Evolutionary conservation across 37 sponge, comb jelly and placozoan genomes (phyloP), one percentile per base, ranked within the genome.

Genomic region (Chondrilla cf. caribensis): DNA sequence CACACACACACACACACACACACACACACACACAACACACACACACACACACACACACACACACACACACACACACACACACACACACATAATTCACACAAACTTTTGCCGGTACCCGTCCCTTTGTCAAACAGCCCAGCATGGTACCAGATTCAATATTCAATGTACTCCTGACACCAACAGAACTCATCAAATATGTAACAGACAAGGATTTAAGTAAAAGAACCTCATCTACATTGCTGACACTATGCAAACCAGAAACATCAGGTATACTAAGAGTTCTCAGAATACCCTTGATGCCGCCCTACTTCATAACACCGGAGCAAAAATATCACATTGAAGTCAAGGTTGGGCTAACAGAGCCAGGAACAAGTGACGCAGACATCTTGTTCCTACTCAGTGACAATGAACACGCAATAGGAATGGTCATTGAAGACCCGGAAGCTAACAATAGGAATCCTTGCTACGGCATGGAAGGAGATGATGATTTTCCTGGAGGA

Each of bases 371-470:
- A 38, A 8, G 8, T 21, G 76, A 73, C 22, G 76, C 76, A 37
- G 76, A 73, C 44, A 73, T 73, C 36, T 1, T 39, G 2, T 73
- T 73, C 44, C 15, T 73, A 8, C 44, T 73, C 40, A 73, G 76
- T 39, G 76, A 73, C 25, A 42, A 42, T 43, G 9, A 38, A 7
- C 19, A 73, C 25, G 17, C 18, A 1, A 37, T 73, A 36, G 76
- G 76, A 2, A 2, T 73, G 38, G 76, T 40, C 8, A 43, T 73
- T 11, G 43, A 41, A 9, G 76, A 73, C 25, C 9, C 9, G 9
- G 24, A 37, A 1, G 36, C 17, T 25, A n/a, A 40, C 0, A 6
- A 2, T 39, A 1, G 43, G 21, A 17, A 41, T 1, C 1, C 40
- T 11, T 73, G 76, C 76, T 73, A 73, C 15, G 76, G 76, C 1